These are phyloP conservation scores for Congeria kusceri DNA, from an alignment of 2,888 invertebrate species.

Conservation along the genomic window DNA sequence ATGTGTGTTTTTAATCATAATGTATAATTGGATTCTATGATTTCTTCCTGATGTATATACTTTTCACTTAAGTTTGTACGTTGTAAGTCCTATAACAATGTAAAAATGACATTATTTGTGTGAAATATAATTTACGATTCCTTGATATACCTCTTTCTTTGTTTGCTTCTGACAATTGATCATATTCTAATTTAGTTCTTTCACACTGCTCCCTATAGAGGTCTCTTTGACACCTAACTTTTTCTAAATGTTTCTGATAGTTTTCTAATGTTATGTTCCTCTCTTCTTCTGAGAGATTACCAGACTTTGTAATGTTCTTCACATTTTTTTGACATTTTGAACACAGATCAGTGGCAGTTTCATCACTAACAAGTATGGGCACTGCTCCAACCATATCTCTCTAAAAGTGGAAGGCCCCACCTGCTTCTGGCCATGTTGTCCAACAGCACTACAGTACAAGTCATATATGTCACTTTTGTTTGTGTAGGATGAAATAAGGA, in stretches of 20 bases:
- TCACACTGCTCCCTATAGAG: conserved; percentile 15
- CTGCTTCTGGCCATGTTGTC: no score
- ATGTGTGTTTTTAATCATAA: no score
- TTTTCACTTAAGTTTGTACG: no score
- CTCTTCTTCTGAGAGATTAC: conserved; percentile 32
- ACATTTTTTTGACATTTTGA: conserved; percentile 48
- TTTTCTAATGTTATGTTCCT: conserved; percentile 20
- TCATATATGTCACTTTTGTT: no score
- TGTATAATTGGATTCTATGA: no score
- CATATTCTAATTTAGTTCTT: background rate
- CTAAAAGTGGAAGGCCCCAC: conserved; percentile 3
- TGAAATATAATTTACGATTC: background rate
- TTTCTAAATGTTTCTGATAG: conserved; percentile 27
- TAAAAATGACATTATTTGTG: background rate
- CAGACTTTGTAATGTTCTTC: conserved; percentile 23
- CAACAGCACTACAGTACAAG: no score
- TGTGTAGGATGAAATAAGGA: no score
- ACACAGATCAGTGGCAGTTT: conserved; percentile 44
- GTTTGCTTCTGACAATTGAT: background rate
- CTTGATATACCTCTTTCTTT: background rate
- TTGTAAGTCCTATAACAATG: no score
- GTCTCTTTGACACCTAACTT: conserved; percentile 28
- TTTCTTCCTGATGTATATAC: no score
- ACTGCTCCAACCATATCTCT: conserved; percentile 31
- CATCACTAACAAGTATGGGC: conserved; percentile 31